Conservation (phyloP, 2,888 invertebrate species). For the Chromoteleia sp. region DNA sequence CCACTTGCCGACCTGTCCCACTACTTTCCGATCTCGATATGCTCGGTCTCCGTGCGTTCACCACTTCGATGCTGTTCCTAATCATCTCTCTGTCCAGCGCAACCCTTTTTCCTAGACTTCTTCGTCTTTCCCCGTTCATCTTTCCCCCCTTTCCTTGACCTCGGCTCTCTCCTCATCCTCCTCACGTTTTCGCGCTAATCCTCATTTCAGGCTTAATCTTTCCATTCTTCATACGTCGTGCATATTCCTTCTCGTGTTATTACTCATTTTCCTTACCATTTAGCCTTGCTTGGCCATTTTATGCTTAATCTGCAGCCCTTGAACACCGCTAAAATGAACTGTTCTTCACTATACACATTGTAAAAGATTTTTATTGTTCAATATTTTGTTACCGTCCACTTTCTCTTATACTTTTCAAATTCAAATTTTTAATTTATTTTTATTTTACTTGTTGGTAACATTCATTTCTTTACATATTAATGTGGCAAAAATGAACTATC, state of each 20-base stretch:
- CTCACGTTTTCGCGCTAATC: conserved; percentile 39
- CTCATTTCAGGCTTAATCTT: conserved; percentile 38
- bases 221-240: conserved; percentile 27
- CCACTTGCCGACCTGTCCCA: conserved; percentile 71
- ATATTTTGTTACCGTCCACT: neutral
- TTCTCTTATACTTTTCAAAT: neutral
- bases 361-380: conserved; percentile 1
- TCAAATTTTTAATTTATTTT: neutral
- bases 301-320: conserved; percentile 16
- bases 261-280: conserved; percentile 27
- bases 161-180: conserved; percentile 29
- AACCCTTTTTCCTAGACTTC: conserved; percentile 66
- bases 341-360: neutral
- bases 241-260: conserved; percentile 39
- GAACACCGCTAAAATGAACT: conserved; percentile 11
- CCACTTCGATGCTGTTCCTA: conserved; percentile 74
- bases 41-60: conserved; percentile 67
- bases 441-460: too few relatives aligned
- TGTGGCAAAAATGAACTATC: too few relatives aligned
- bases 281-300: conserved; percentile 20
- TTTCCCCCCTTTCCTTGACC: neutral
- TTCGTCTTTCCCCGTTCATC: conserved; percentile 37
- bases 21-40: conserved; percentile 70
- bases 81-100: conserved; percentile 65
- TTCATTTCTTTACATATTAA: too few relatives aligned